These are phyloP conservation scores for Tholera decimalis DNA, from an alignment of 2,888 invertebrate genomes.

Conservation along the genomic window DNA sequence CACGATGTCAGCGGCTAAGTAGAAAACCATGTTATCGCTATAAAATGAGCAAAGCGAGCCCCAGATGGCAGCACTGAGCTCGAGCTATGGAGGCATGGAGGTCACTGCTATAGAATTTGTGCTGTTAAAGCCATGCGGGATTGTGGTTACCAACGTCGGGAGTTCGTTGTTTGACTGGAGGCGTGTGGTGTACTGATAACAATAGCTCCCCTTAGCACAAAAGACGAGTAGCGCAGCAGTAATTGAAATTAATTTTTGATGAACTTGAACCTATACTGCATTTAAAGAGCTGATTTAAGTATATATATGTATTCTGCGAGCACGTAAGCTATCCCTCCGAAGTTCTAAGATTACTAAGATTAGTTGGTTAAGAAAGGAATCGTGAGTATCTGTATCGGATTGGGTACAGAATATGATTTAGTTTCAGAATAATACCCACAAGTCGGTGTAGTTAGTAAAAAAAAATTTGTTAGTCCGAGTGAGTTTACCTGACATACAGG, in stretches of 20 bases:
- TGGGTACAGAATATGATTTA: not conserved
- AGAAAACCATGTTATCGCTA: slow-evolving; percentile 53
- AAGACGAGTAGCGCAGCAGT: slow-evolving; percentile 23
- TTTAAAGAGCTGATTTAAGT: not conserved
- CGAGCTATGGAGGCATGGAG: slow-evolving; percentile 20
- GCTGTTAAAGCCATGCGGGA: slow-evolving; percentile 27
- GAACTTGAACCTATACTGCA: slow-evolving; percentile 10
- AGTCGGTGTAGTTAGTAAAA: no score
- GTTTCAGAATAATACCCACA: not conserved
- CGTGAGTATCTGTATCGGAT: not conserved
- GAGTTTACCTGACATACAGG: no score
- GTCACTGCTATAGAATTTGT: slow-evolving; percentile 31
- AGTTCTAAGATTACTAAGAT: no score
- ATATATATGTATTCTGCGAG: not conserved
- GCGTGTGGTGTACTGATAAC: slow-evolving; percentile 45
- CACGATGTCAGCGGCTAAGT: slow-evolving; percentile 42
- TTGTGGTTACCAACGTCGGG: slow-evolving; percentile 37
- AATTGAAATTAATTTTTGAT: slow-evolving; percentile 44
- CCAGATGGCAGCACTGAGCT: slow-evolving; percentile 33
- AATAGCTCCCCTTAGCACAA: slow-evolving; percentile 35
- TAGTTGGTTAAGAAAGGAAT: no score
- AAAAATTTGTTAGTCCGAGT: no score
- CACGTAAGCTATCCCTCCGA: no score
- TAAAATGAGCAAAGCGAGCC: slow-evolving; percentile 35
- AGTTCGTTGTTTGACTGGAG: slow-evolving; percentile 28